Conservation (phyloP, 2,888 invertebrate genomes). For the Mylabris sibirica region DNA sequence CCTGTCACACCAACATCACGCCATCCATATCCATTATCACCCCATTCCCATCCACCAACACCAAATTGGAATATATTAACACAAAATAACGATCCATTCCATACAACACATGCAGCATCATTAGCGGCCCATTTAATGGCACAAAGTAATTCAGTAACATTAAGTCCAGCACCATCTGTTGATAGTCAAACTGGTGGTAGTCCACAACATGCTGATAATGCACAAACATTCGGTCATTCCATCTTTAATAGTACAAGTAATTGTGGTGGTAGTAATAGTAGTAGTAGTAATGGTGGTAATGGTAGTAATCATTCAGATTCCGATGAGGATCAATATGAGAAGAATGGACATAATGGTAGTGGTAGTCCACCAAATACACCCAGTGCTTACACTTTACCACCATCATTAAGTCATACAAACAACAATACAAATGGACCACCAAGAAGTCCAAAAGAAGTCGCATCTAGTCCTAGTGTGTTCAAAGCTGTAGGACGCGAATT, state of each 20-base stretch:
- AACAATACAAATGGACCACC: slow-evolving; percentile 61
- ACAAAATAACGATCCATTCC: slow-evolving; percentile 55
- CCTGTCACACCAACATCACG: slow-evolving; percentile 85
- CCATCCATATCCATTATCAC: slow-evolving; percentile 75
- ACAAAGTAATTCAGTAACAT: slow-evolving; percentile 84
- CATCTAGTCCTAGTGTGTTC: slow-evolving; percentile 61
- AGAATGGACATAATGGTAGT: slow-evolving; percentile 47
- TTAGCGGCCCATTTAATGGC: slow-evolving; percentile 76
- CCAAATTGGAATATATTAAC: slow-evolving; percentile 72
- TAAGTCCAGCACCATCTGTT: slow-evolving; percentile 89
- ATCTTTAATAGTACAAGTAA: slow-evolving; percentile 60
- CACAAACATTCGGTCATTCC: slow-evolving; percentile 58
- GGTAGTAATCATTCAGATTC: slow-evolving; percentile 80
- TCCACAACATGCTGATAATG: slow-evolving; percentile 76
- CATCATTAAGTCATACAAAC: slow-evolving; percentile 54
- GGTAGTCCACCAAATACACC: slow-evolving; percentile 67
- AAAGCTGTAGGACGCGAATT: slow-evolving; percentile 73
- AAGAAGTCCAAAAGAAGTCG: slow-evolving; percentile 68
- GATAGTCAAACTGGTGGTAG: slow-evolving; percentile 83
- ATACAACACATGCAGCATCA: slow-evolving; percentile 65
- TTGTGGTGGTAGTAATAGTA: slow-evolving; percentile 63
- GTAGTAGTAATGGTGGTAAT: slow-evolving; percentile 62
- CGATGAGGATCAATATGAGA: slow-evolving; percentile 74
- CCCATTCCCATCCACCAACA: slow-evolving; percentile 82
- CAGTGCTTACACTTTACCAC: slow-evolving; percentile 60